Percentiles rank a stretch among this genome's conserved stretches.
Evolutionary conservation across 1,140 invertebrate genomes (phyloP).

Genomic region (Drosophila erecta): DNA sequence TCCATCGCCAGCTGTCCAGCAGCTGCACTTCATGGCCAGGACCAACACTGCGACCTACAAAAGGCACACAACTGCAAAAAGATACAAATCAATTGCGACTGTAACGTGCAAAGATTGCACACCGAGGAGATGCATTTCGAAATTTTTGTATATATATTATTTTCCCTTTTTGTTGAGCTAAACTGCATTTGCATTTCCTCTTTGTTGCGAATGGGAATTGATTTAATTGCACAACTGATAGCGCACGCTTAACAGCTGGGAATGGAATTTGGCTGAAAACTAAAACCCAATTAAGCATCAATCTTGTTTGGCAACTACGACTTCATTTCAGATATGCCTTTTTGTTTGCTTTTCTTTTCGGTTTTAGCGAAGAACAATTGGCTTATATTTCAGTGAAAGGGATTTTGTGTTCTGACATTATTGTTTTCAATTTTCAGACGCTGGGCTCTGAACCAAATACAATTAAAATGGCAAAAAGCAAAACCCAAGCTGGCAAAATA

Average conservation of each 20-base stretch:
- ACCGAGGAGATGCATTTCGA: conserved; percentile 22
- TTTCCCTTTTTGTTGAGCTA: conserved; percentile 21
- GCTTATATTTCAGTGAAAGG: neutral
- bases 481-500: too few relatives aligned
- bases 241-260: conserved; percentile 6
- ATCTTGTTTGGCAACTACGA: conserved; percentile 30
- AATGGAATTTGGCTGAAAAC: conserved; percentile 10
- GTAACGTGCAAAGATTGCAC: conserved; percentile 45
- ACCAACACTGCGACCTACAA: conserved; percentile 23
- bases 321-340: conserved; percentile 2
- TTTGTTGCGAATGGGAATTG: conserved; percentile 3
- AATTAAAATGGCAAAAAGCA: neutral
- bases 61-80: conserved; percentile 22
- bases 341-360: conserved; percentile 1
- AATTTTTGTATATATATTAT: conserved; percentile 22
- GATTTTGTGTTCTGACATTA: too few relatives aligned
- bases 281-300: conserved; percentile 38
- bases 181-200: conserved; percentile 25
- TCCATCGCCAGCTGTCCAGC: conserved; percentile 10
- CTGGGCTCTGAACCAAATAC: neutral
- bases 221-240: conserved; percentile 35
- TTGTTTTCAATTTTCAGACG: neutral
- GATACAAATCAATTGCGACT: conserved; percentile 31
- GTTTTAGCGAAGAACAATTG: neutral
- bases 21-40: conserved; percentile 14